phyloP scores from a whole-genome alignment of 2,797 vertebrate species.

The Anguilla obscura region DNA sequence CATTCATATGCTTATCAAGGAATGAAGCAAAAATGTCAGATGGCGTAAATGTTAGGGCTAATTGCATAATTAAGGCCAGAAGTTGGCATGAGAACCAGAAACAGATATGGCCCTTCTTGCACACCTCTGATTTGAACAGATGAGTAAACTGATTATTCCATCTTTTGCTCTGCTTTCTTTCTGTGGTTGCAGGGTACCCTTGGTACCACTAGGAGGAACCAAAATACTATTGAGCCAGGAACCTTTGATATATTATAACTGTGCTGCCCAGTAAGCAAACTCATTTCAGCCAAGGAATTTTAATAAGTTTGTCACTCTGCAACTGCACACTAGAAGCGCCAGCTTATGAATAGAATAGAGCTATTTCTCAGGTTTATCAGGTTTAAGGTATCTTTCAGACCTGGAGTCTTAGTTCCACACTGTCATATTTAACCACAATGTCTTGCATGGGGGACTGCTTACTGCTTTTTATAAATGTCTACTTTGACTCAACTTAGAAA shows the following conservation, averaged over 20 bases:
- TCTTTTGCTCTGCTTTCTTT: not conserved
- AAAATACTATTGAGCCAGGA: not conserved
- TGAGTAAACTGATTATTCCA: not conserved
- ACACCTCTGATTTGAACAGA: not conserved
- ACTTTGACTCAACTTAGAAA: not conserved
- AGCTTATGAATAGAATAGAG: not conserved
- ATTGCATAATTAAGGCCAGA: too few relatives aligned
- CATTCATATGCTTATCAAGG: too few relatives aligned
- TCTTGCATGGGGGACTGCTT: not conserved
- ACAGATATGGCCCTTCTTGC: too few relatives aligned
- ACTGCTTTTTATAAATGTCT: not conserved
- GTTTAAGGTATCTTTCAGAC: not conserved
- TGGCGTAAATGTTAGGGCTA: too few relatives aligned
- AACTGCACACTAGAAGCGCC: not conserved
- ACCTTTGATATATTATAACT: not conserved
- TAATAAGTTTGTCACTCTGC: not conserved
- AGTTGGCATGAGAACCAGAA: too few relatives aligned
- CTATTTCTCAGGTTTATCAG: not conserved
- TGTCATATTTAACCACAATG: not conserved
- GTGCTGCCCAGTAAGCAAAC: not conserved
- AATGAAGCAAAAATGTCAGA: too few relatives aligned
- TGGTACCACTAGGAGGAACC: slow-evolving; percentile 1
- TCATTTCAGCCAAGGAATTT: not conserved
- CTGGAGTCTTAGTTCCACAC: not conserved
- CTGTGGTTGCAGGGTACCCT: not conserved